These are phyloP conservation scores for Champsocephalus gunnari DNA, from an alignment of 2,797 vertebrate genomes.

Conservation along the genomic window DNA sequence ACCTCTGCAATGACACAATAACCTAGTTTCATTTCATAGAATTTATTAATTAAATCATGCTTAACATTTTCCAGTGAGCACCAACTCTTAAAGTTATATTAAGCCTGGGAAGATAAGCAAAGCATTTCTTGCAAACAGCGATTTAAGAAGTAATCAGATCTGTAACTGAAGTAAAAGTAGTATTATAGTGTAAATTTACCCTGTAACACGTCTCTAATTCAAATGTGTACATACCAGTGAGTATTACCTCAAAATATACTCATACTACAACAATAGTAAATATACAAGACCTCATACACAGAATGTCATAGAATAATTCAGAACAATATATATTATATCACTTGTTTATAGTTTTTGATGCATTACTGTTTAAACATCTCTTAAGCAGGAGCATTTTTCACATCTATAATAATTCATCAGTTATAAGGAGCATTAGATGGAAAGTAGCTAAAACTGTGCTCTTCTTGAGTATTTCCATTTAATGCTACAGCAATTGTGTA, in stretches of 20 bases:
- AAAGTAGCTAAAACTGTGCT: not conserved
- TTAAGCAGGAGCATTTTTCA: not conserved
- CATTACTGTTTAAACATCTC: not conserved
- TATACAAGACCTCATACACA: not conserved
- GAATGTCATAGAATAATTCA: not conserved
- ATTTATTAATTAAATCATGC: slow-evolving; percentile 21
- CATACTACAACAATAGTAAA: not conserved
- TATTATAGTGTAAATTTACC: not conserved
- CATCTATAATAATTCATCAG: too few relatives aligned
- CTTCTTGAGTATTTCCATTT: too few relatives aligned
- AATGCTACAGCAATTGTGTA: not conserved
- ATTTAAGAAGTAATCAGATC: not conserved
- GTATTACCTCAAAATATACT: not conserved
- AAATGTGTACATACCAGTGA: not conserved
- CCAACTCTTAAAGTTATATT: slow-evolving; percentile 25
- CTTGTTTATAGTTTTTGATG: not conserved
- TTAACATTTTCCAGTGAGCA: slow-evolving; percentile 12
- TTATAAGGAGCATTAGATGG: not conserved
- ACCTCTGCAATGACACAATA: slow-evolving; percentile 49
- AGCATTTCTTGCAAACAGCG: not conserved
- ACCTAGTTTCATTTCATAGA: slow-evolving; percentile 25
- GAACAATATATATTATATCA: not conserved
- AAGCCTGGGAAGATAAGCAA: slow-evolving; percentile 19
- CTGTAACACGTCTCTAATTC: too few relatives aligned
- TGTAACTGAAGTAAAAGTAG: not conserved